A percentile compares a stretch with the other conserved stretches of the same genome.
These are phyloP conservation scores for Cotesia glomerata DNA, from an alignment of 1,140 invertebrate species.

Conservation along the genomic window DNA sequence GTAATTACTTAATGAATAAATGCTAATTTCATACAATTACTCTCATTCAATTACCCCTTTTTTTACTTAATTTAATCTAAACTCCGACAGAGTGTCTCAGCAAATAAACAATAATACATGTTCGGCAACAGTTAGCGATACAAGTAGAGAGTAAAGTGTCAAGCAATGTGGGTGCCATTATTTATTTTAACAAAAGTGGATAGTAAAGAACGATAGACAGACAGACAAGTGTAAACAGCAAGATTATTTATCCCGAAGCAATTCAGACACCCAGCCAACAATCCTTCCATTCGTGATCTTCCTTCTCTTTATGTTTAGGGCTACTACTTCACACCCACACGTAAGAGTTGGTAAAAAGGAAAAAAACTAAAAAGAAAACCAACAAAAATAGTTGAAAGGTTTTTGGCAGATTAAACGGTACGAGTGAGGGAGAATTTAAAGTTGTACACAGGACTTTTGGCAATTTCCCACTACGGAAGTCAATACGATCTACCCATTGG, in stretches of 20 bases:
- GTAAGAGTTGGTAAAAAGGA: background rate
- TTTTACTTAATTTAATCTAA: background rate
- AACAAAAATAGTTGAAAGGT: constrained; percentile 51
- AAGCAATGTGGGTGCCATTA: constrained; percentile 49
- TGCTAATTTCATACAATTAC: background rate
- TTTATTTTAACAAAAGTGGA: constrained; percentile 39
- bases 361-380: constrained; percentile 6
- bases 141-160: background rate
- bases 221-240: constrained; percentile 11
- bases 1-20: background rate
- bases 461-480: constrained; percentile 48
- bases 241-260: constrained; percentile 33
- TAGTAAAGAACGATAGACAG: constrained; percentile 19
- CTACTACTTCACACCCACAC: background rate
- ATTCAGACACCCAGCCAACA: constrained; percentile 30
- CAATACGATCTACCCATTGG: constrained; percentile 37
- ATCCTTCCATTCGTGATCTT: background rate
- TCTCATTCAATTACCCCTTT: background rate
- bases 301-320: background rate
- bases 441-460: constrained; percentile 38
- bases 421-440: constrained; percentile 27
- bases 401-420: constrained; percentile 49
- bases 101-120: background rate
- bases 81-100: background rate
- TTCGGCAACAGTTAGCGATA: constrained; percentile 3